phyloP scores from a whole-genome alignment of 2,797 vertebrate genomes.

The Notoglanidium macrostoma region DNA sequence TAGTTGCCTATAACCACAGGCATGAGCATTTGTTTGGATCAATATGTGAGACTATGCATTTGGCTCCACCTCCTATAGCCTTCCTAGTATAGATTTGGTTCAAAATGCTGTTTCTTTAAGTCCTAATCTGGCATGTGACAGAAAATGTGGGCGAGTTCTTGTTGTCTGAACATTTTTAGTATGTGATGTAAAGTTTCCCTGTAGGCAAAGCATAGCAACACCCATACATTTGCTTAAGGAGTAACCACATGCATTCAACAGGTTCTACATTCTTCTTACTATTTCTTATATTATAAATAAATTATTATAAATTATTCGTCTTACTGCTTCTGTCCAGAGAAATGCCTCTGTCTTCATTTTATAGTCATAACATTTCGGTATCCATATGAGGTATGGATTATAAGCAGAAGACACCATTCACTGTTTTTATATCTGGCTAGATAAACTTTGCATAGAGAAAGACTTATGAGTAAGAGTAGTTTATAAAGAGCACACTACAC shows the following conservation, averaged over 20 bases:
- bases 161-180: constrained; percentile 31
- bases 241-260: constrained; percentile 14
- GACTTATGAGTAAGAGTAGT: neutral
- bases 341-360: neutral
- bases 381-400: neutral
- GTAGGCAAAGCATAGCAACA: constrained; percentile 15
- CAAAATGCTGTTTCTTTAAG: constrained; percentile 53
- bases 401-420: neutral
- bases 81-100: constrained; percentile 39
- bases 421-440: neutral
- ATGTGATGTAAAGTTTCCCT: constrained; percentile 30
- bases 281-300: too few relatives aligned
- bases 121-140: neutral
- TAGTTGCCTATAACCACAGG: constrained; percentile 43
- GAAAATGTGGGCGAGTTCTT: neutral
- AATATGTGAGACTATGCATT: constrained; percentile 49
- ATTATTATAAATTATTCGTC: neutral
- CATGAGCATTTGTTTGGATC: constrained; percentile 48
- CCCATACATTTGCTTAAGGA: constrained; percentile 17
- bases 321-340: neutral
- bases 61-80: constrained; percentile 19
- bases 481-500: neutral
- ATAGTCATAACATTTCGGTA: neutral
- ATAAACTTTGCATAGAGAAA: neutral
- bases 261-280: neutral